Base-by-base conservation (phyloP, 2,797 vertebrate genomes). In the Muscicapa comitata region DNA sequence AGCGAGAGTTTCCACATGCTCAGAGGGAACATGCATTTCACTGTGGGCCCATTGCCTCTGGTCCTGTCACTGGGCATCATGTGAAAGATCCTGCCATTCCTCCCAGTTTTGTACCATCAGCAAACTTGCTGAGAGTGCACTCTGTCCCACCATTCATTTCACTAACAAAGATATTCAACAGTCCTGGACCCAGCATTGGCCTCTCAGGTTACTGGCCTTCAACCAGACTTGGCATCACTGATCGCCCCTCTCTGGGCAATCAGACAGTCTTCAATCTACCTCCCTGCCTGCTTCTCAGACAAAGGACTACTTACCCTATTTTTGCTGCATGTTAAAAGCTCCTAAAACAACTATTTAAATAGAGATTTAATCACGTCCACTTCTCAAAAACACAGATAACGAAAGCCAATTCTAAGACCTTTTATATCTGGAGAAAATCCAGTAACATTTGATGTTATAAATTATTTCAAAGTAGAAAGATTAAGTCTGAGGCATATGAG, bases 11-110 rank as follows among this genome's bases (percentile, higher is more conserved):
- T 6, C 55, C 48, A 42, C 23, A 12, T 4, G 16, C 14, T 68
- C n/a, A 43, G 42, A 62, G 35, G 16, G n/a, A 82, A 10, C 17
- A 12, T 18, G 17, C 50, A 29, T 29, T 51, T 53, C 61, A 62
- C 19, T 1, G 0, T 9, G 13, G 21, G 17, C n/a, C 26, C 31
- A 55, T 12, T 0, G 0, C 37, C 72, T 51, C 43, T 51, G 28
- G 9, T 45, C 28, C 37, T 10, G 4, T 8, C 37, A 25, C n/a
- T 23, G 50, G 33, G 24, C 28, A 57, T 42, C 78, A 33, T 0
- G 0, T 42, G 19, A 37, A 43, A 50, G 19, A 48, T 11, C 6
- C 19, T 62, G 62, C 48, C 16, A 11, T 9, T 50, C 24, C 28
- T 20, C 13, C 23, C 35, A 20, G 18, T 31, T 48, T 0, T 43